Evolutionary conservation across 2,888 invertebrate species (phyloP).

Genomic region (Noctua comes): DNA sequence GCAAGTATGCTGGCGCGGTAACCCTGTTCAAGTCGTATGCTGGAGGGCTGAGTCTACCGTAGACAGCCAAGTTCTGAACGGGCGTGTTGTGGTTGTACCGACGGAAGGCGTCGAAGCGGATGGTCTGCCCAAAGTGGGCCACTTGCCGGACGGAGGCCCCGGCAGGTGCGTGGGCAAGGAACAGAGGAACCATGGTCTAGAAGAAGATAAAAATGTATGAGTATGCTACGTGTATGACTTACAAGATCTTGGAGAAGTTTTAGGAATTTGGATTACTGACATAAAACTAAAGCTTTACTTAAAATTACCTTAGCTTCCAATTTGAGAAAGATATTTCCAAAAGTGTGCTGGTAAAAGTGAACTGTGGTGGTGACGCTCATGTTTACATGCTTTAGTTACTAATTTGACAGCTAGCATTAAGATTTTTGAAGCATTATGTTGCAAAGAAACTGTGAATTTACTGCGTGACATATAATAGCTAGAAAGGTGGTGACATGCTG

Average conservation of each 20-base stretch:
- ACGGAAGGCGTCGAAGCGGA: slow-evolving; percentile 71
- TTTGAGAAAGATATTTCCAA: not conserved
- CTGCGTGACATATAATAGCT: not conserved
- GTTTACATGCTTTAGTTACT: not conserved
- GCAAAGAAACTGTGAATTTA: not conserved
- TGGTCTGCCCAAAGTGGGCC: slow-evolving; percentile 77
- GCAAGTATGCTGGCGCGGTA: slow-evolving; percentile 71
- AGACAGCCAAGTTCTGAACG: slow-evolving; percentile 69
- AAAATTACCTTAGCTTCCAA: not conserved
- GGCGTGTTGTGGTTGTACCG: slow-evolving; percentile 70
- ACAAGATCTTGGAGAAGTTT: not conserved
- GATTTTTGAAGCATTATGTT: not conserved
- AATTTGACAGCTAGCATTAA: not conserved
- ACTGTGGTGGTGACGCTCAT: not conserved
- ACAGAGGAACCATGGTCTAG: slow-evolving; percentile 78
- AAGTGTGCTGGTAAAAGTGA: not conserved
- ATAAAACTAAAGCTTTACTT: not conserved
- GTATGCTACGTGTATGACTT: not conserved
- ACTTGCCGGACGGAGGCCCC: slow-evolving; percentile 78
- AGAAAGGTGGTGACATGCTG: not conserved
- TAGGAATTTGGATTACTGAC: not conserved
- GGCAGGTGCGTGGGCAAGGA: slow-evolving; percentile 76
- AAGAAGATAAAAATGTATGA: slow-evolving; percentile 14
- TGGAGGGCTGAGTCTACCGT: slow-evolving; percentile 73
- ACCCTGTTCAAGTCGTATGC: slow-evolving; percentile 71